Evolutionary conservation across 1,140 invertebrate genomes (phyloP).

Genomic region (Dendroctonus ponderosae): DNA sequence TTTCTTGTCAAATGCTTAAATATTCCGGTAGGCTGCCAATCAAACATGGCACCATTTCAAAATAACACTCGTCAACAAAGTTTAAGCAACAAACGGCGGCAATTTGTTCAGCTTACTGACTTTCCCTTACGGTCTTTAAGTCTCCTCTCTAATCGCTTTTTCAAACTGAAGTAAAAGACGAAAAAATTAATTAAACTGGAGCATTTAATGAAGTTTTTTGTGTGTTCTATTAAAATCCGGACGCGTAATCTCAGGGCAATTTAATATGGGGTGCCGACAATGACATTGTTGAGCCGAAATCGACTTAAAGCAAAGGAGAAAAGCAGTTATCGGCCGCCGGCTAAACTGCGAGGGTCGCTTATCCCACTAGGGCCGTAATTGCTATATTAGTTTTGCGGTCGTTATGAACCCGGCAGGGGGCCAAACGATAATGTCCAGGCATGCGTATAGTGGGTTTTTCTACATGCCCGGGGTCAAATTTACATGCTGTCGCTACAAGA

Average conservation of each 20-base stretch:
- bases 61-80: too few relatives aligned
- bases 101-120: too few relatives aligned
- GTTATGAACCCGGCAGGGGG: constrained; percentile 37
- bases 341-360: constrained; percentile 30
- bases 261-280: constrained; percentile 37
- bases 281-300: constrained; percentile 38
- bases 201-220: constrained; percentile 27
- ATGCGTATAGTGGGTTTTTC: constrained; percentile 2
- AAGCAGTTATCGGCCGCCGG: constrained; percentile 36
- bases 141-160: too few relatives aligned
- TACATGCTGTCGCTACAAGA: too few relatives aligned
- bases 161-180: too few relatives aligned
- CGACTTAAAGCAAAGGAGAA: constrained; percentile 25
- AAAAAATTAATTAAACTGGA: constrained; percentile 16
- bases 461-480: too few relatives aligned
- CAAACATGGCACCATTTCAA: too few relatives aligned
- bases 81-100: too few relatives aligned
- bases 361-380: constrained; percentile 44
- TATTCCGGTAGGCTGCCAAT: too few relatives aligned
- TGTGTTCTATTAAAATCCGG: constrained; percentile 20
- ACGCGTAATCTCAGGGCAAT: constrained; percentile 29
- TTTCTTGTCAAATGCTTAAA: too few relatives aligned
- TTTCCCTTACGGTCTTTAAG: too few relatives aligned
- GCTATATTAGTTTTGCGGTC: constrained; percentile 49
- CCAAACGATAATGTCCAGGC: constrained; percentile 16